Conservation (phyloP, 2,888 invertebrate genomes). For the Agonopterix alstromeriana region DNA sequence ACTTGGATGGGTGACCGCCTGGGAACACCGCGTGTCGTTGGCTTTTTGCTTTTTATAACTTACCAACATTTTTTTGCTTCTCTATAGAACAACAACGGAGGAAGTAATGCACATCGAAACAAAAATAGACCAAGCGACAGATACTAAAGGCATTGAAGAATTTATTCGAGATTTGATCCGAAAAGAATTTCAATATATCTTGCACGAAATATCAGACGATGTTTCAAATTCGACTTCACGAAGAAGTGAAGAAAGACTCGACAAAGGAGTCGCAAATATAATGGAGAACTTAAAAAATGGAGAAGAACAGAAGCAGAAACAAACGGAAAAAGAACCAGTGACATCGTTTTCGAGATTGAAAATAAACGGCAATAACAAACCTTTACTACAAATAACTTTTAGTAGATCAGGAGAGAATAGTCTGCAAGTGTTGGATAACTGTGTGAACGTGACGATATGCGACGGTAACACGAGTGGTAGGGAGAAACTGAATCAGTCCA, state of each 20-base stretch:
- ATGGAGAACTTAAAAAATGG: conserved; percentile 41
- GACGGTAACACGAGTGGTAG: conserved; percentile 28
- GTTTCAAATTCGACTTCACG: conserved; percentile 18
- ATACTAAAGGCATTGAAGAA: conserved; percentile 60
- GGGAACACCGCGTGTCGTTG: conserved; percentile 38
- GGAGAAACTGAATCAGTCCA: conserved; percentile 39
- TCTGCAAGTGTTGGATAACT: conserved; percentile 58
- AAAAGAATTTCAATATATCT: conserved; percentile 52
- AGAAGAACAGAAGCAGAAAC: conserved; percentile 28
- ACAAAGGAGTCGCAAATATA: conserved; percentile 53
- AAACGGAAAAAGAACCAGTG: conserved; percentile 33
- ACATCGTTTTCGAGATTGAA: conserved; percentile 59
- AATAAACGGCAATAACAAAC: conserved; percentile 67
- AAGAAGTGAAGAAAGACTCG: conserved; percentile 44
- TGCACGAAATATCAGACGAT: conserved; percentile 49
- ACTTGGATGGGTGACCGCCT: conserved; percentile 53
- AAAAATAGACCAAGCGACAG: conserved; percentile 56
- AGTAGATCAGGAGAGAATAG: conserved; percentile 55
- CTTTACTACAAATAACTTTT: conserved; percentile 60
- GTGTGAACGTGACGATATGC: conserved; percentile 61
- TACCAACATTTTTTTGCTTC: conserved; percentile 10
- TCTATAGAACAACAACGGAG: conserved; percentile 15
- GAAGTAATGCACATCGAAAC: conserved; percentile 19
- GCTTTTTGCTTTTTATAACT: conserved; percentile 19
- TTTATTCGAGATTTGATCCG: conserved; percentile 59